Evolutionary conservation across 1,140 invertebrate species (phyloP).

Genomic region (Drosophila pectinifera): DNA sequence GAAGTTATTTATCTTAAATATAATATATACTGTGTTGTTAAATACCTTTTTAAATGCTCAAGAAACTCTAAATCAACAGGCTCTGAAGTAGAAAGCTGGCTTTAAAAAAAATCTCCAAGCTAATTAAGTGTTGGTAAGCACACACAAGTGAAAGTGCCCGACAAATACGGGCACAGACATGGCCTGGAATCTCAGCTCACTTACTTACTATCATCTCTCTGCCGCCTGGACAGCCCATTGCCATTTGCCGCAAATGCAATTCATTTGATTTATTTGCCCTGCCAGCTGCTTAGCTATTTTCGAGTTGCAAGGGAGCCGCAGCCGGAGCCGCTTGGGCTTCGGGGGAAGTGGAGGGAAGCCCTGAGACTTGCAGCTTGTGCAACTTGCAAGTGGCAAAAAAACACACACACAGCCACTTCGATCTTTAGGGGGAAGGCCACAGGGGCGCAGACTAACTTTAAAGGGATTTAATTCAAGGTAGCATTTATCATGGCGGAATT

Average conservation of each 20-base stretch:
- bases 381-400: slow-evolving; percentile 4
- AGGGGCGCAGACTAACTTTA: neutral
- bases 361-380: neutral
- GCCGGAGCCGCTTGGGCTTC: neutral
- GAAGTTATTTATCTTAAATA: no score
- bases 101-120: neutral
- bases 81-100: no score
- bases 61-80: neutral
- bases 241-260: slow-evolving; percentile 33
- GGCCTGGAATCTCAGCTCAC: slow-evolving; percentile 6
- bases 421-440: neutral
- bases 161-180: slow-evolving; percentile 9
- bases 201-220: slow-evolving; percentile 28
- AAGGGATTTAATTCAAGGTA: neutral
- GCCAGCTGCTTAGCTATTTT: slow-evolving; percentile 40
- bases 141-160: slow-evolving; percentile 6
- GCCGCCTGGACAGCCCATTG: slow-evolving; percentile 10
- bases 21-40: no score
- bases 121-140: slow-evolving; percentile 22
- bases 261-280: slow-evolving; percentile 58
- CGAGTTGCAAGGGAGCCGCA: slow-evolving; percentile 15
- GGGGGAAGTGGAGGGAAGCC: neutral
- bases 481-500: no score
- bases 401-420: slow-evolving; percentile 2
- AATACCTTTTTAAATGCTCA: no score